Base-by-base conservation (phyloP, 2,888 invertebrate genomes). In the Plusia festucae region DNA sequence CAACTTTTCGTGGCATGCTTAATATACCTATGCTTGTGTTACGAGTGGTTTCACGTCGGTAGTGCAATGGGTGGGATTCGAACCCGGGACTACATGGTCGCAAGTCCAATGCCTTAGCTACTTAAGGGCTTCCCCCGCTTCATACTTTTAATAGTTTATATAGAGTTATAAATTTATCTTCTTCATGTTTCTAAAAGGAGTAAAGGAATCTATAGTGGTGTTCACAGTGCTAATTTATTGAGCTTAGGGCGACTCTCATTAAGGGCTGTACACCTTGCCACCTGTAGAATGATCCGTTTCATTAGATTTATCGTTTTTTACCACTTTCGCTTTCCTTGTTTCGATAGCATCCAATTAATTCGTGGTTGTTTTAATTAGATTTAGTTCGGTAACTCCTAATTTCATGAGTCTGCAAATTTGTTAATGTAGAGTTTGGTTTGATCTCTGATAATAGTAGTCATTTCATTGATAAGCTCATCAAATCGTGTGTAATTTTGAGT, bases 231-330 rank as follows among this genome's bases (percentile, higher is more conserved):
- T 91, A 92, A 93, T 93, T 92, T 92, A 93, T 91, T 81, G 87
- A 86, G 86, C 85, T 85, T 86, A 88, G 90, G 91, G 89, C 84
- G 86, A 84, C 84, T 86, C 89, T 90, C 89, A 91, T 92, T 90
- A 91, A 87, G 87, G 88, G 85, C 81, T 74, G 84, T 85, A 85
- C 84, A 85, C 87, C 87, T 86, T 83, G 86, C 92, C 93, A 93
- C 93, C 93, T 93, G 93, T 93, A 89, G 93, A 88, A 89, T 88
- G 85, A 89, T 88, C 87, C 86, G 82, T 80, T 81, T 64, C 78
- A 82, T 83, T 85, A 83, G 84, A 89, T 89, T 89, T 88, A 89
- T 88, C 56, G 84, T 81, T 82, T 79, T 82, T 81, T 86, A 81
- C 76, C 73, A 82, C 77, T 81, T 82, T 81, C 74, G 68, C 70